Evolutionary conservation across 2,797 vertebrate genomes (phyloP), one percentile per base, ranked within the genome.

Genomic region (Muraenolepis orangiensis): DNA sequence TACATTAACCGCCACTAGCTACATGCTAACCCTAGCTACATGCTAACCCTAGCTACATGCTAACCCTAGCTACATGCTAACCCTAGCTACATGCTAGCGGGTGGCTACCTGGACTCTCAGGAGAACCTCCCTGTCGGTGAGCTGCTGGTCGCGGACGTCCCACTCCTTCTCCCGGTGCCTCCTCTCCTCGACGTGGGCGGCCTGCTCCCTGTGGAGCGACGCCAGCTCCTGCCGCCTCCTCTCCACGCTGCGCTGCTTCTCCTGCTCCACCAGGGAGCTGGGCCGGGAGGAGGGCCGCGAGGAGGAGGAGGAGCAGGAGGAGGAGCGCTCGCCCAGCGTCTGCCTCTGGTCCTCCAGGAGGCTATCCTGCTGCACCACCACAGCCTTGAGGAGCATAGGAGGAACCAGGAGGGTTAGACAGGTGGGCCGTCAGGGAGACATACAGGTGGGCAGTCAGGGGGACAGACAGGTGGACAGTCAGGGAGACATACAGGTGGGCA

Each of bases 241-340:
- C 90, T 99, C 96, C 89, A 98, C 89, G 90, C 93, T 98, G 78
- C 98, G 96, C 91, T 98, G 96, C 92, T 98, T 99, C 92, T 99
- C 98, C 91, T 99, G 98, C 82, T 99, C 98, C 0, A 96, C 91
- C 81, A 99, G 93, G 0, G 96, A 96, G 23, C n/a, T 64, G 57
- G 57, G 57, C 57, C 57, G 57, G 11, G 57, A 64, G 57, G 11
- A 7, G 11, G 46, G 4, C 46, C 46, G 46, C 46, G 3, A 18
- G 18, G 46, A 51, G 46, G 92, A 74, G 0, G 91, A 90, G 4
- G 81, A 89, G 90, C 51, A 91, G 2, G 87, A 85, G 4, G 89
- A 78, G 0, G 85, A 78, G 71, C 93, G 91, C 92, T 98, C 95
- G 0, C 81, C 95, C 84, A 97, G 90, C 74, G 94, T 90, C 90